Conservation (phyloP, 2,797 vertebrate species). For the Bufotes viridis region DNA sequence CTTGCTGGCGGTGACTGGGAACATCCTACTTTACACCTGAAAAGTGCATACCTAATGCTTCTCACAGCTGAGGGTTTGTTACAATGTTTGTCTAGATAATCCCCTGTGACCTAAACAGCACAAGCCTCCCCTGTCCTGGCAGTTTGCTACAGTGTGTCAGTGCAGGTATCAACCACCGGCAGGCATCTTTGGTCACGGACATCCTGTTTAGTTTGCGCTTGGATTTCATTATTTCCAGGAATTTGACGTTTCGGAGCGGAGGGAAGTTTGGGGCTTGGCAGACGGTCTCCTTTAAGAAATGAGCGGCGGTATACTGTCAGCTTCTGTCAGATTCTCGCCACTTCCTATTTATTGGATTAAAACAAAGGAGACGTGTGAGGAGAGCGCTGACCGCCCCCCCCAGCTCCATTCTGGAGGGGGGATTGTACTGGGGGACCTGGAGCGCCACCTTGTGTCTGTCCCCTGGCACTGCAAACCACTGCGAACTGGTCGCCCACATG, state of each 20-base stretch:
- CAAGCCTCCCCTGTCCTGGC: background rate
- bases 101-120: background rate
- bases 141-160: background rate
- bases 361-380: background rate
- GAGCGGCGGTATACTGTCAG: background rate
- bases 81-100: background rate
- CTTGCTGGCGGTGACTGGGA: too few relatives aligned
- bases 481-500: too few relatives aligned
- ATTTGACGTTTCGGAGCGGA: too few relatives aligned
- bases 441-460: conserved; percentile 12
- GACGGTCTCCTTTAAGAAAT: background rate
- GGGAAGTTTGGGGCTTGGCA: too few relatives aligned
- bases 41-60: background rate
- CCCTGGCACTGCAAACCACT: background rate
- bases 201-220: too few relatives aligned
- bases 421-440: too few relatives aligned
- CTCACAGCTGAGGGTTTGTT: background rate
- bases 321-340: background rate
- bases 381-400: background rate
- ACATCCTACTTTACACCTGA: too few relatives aligned
- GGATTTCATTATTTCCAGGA: too few relatives aligned
- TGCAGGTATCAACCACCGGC: background rate
- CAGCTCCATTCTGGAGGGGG: background rate
- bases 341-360: background rate
- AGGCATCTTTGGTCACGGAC: too few relatives aligned